These are phyloP conservation scores for Colius striatus DNA, from an alignment of 2,113 vertebrate species.

Conservation along the genomic window DNA sequence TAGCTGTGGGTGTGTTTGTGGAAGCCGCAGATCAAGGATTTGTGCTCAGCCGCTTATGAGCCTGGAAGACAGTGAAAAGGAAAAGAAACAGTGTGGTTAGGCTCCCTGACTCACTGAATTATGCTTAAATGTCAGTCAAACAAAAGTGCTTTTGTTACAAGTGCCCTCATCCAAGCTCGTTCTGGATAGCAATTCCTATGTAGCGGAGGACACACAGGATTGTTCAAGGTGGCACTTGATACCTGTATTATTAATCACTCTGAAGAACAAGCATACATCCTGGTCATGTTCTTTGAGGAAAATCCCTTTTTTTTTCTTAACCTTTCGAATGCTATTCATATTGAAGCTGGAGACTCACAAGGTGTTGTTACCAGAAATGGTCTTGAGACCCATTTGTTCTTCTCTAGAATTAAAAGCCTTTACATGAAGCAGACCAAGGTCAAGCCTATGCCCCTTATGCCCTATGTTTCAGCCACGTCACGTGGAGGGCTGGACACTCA, in stretches of 20 bases:
- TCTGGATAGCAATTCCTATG: background rate
- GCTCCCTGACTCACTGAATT: background rate
- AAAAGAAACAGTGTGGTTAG: constrained; percentile 6
- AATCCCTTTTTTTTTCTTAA: constrained; percentile 3
- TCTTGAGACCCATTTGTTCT: background rate
- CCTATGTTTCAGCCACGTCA: background rate
- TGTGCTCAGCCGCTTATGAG: constrained; percentile 41
- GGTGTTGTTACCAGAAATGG: background rate
- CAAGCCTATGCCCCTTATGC: background rate
- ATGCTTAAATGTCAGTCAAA: background rate
- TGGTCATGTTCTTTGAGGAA: background rate
- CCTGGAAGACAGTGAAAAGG: constrained; percentile 71
- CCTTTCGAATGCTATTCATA: background rate
- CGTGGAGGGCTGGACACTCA: background rate
- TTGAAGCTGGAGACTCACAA: background rate
- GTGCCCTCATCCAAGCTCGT: background rate
- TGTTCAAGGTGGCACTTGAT: constrained; percentile 14
- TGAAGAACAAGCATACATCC: background rate
- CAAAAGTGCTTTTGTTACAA: background rate
- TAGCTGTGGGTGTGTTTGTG: constrained; percentile 75
- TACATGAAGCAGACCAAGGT: background rate
- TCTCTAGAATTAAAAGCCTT: background rate
- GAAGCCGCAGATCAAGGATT: constrained; percentile 74
- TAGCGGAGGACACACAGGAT: background rate
- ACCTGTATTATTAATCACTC: background rate